Percentiles rank a stretch among this genome's conserved stretches.
Evolutionary conservation across 2,888 invertebrate genomes (phyloP).

Genomic region (Hyalella azteca): DNA sequence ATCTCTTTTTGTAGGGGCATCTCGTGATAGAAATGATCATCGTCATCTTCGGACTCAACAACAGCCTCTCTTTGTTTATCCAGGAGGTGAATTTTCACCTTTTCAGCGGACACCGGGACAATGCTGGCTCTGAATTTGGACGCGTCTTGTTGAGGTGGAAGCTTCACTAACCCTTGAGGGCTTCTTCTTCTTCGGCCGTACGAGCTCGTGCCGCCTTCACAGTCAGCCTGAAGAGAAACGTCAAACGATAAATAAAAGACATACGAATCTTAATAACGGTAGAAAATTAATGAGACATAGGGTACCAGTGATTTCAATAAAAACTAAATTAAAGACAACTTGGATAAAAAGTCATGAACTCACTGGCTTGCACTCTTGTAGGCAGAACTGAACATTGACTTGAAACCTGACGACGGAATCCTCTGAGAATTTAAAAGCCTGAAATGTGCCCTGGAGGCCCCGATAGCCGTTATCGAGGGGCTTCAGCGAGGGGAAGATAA

Average conservation of each 20-base stretch:
- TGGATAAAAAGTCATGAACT: too few relatives aligned
- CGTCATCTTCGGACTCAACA: slow-evolving; percentile 26
- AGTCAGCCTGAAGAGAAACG: neutral
- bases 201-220: neutral
- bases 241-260: too few relatives aligned
- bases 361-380: slow-evolving; percentile 73
- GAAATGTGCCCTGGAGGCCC: slow-evolving; percentile 67
- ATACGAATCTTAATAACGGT: too few relatives aligned
- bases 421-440: slow-evolving; percentile 85
- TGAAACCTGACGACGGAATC: slow-evolving; percentile 83
- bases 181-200: neutral
- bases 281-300: too few relatives aligned
- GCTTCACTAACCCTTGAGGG: neutral
- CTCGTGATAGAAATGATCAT: slow-evolving; percentile 52
- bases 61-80: neutral
- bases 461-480: slow-evolving; percentile 58
- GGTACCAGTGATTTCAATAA: too few relatives aligned
- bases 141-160: neutral
- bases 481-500: slow-evolving; percentile 61
- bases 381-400: slow-evolving; percentile 81
- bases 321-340: too few relatives aligned
- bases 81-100: neutral
- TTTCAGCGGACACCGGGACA: neutral
- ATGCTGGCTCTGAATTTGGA: slow-evolving; percentile 22
- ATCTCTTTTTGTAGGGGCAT: slow-evolving; percentile 57